Conservation (phyloP, 2,113 vertebrate genomes). For the Diglossa brunneiventris region DNA sequence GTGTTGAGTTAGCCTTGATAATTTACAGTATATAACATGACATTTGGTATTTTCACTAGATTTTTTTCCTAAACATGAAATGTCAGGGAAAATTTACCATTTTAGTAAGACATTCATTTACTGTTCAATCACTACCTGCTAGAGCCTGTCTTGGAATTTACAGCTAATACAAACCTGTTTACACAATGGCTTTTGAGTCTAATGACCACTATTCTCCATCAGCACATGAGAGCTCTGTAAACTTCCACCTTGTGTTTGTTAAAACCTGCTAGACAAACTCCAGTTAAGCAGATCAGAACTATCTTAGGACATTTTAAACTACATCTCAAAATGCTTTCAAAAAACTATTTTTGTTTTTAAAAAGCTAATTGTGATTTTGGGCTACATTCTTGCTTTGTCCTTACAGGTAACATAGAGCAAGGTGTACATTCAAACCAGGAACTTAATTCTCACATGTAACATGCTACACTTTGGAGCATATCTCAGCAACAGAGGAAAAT, state of each 20-base stretch:
- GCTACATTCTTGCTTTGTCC: neutral
- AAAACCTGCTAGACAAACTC: slow-evolving; percentile 19
- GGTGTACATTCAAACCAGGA: neutral
- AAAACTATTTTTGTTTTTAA: neutral
- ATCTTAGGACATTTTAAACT: neutral
- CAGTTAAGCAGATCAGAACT: slow-evolving; percentile 8
- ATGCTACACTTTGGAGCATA: neutral
- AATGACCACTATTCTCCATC: neutral
- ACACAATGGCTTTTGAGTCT: neutral
- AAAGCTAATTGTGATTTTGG: neutral
- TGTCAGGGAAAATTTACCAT: neutral
- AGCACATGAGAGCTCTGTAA: neutral
- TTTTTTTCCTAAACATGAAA: neutral
- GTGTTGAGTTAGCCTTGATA: neutral
- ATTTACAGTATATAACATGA: neutral
- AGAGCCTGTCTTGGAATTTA: slow-evolving; percentile 10
- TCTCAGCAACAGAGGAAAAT: neutral
- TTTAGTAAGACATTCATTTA: slow-evolving; percentile 34
- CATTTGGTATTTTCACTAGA: neutral
- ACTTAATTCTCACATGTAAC: neutral
- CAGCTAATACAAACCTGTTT: neutral
- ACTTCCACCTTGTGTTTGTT: neutral
- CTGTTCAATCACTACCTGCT: neutral
- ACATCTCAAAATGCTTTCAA: neutral
- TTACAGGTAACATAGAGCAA: neutral